Base-by-base conservation (phyloP, 2,888 invertebrate genomes). In the Heliconius sara region DNA sequence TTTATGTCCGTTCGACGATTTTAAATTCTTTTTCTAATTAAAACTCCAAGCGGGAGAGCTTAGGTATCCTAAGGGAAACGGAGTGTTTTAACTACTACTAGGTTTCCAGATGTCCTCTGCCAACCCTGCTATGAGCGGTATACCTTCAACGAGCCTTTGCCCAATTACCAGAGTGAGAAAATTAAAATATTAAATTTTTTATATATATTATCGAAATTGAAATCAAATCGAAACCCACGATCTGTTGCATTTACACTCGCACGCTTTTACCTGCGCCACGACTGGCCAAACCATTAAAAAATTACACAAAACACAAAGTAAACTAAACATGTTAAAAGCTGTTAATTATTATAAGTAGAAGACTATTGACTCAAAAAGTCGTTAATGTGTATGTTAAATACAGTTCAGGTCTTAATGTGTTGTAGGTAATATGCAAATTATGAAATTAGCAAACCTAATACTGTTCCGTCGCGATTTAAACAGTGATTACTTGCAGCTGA, bases 401-500 rank as follows among this genome's bases (percentile, higher is more conserved):
- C 71, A 80, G 76, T 67, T 77, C 70, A 81, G 77, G 67, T 79
- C 78, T 71, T 80, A 82, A 80, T 78, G 79, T 80, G 75, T 79
- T 63, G 74, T 77, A 80, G 43, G 70, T 70, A 70, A 73, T 83
- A 85, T 85, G 85, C 81, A 83, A 85, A 86, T 85, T 72, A 67
- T 27, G n/a, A 65, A 84, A 85, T 86, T 83, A 85, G 86, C 86
- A 85, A 86, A 85, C 83, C 83, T 82, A 85, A 85, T 86, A 78
- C 75, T 70, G 74, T 57, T 75, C 85, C 85, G 83, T 76, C 82
- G 81, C 83, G 81, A 83, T 82, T 86, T 83, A 87, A 87, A 86
- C 81, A 77, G 84, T 82, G 84, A 84, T 87, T 86, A 87, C 30
- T 77, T 74, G 78, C 87, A 87, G 85, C 86, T 86, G 87, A 84